These are phyloP conservation scores for Wasmannia auropunctata DNA, from an alignment of 1,140 invertebrate genomes.

Conservation along the genomic window DNA sequence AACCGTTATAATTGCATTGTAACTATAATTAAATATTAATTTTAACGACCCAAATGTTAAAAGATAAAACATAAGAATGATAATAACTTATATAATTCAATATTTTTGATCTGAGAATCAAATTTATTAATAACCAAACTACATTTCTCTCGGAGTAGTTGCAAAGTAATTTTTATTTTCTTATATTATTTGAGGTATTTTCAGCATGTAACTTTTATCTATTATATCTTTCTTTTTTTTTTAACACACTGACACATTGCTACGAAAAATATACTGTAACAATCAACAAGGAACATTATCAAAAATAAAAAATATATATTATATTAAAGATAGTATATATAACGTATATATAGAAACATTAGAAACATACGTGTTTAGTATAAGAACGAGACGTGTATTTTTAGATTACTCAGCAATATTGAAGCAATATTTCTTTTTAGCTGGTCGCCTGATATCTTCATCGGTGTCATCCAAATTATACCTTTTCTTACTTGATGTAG, in stretches of 20 bases:
- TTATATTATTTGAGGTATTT: constrained; percentile 7
- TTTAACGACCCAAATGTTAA: not conserved
- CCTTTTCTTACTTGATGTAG: not conserved
- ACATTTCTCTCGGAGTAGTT: not conserved
- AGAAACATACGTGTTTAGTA: not conserved
- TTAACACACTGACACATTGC: not conserved
- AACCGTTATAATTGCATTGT: not conserved
- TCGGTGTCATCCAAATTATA: constrained; percentile 14
- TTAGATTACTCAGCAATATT: not conserved
- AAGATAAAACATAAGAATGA: not conserved
- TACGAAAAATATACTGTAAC: not conserved
- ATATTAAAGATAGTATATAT: not conserved
- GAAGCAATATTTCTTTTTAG: constrained; percentile 16
- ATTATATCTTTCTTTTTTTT: not conserved
- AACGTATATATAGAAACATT: not conserved
- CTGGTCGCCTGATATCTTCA: not conserved
- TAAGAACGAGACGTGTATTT: not conserved
- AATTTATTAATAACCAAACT: constrained; percentile 19
- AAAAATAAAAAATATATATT: not conserved
- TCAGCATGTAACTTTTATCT: not conserved
- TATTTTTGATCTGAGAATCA: not conserved
- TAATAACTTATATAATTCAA: not conserved
- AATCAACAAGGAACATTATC: not conserved
- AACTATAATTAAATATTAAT: not conserved
- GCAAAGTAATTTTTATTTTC: not conserved